Conservation (phyloP, 64 coral and sea anemone species). For the Montipora capricornis region DNA sequence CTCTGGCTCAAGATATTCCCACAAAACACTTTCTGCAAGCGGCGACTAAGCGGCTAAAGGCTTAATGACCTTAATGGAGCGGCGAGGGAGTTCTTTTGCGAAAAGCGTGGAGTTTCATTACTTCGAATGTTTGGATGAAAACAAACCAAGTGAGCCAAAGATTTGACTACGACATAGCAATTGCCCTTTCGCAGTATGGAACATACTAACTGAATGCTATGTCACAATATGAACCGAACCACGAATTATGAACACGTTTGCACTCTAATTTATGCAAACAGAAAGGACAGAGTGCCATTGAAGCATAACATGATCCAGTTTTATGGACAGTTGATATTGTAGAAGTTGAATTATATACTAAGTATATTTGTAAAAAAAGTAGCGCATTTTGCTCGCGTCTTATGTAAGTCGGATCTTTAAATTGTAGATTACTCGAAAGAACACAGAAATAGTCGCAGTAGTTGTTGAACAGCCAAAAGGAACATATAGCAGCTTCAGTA, state of each 20-base stretch:
- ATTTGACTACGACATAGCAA: background rate
- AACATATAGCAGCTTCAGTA: no score
- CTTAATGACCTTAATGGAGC: background rate
- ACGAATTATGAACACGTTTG: background rate
- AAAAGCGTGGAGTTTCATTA: no score
- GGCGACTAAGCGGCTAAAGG: no score
- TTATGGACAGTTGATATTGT: background rate
- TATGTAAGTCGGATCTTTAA: no score
- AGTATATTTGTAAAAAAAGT: constrained; percentile 29
- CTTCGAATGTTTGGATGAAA: background rate
- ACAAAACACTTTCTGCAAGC: no score
- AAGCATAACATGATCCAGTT: constrained; percentile 5
- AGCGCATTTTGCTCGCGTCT: constrained; percentile 18
- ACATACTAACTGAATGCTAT: background rate
- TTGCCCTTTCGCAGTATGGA: background rate
- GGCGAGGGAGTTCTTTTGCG: no score
- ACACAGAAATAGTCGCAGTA: no score
- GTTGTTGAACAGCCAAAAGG: no score
- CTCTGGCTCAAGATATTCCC: background rate
- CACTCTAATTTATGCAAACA: background rate
- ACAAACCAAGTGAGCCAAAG: background rate
- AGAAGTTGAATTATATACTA: constrained; percentile 37
- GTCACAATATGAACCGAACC: background rate
- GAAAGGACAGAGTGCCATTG: background rate
- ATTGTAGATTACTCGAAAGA: no score